Conservation (phyloP, 2,113 vertebrate genomes). For the Hyaena hyaena region DNA sequence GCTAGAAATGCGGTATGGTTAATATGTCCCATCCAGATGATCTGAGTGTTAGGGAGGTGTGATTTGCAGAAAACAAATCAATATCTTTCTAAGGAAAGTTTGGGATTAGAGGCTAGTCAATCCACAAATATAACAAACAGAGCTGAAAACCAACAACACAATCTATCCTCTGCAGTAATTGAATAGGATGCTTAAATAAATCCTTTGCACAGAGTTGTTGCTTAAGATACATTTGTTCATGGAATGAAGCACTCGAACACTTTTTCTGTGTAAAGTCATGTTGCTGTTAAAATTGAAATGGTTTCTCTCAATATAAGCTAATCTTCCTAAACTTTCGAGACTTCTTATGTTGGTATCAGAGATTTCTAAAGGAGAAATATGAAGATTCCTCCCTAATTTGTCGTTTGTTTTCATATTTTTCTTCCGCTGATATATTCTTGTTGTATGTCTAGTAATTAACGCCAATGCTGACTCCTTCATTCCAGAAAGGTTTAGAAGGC, state of each 20-base stretch:
- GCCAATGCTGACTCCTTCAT: background rate
- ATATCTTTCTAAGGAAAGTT: background rate
- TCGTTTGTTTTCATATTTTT: slow-evolving; percentile 9
- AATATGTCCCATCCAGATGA: background rate
- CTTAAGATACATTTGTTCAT: slow-evolving; percentile 30
- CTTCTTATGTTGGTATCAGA: background rate
- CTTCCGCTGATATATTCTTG: background rate
- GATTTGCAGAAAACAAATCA: background rate
- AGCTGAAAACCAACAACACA: background rate
- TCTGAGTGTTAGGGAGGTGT: background rate
- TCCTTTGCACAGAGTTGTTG: background rate
- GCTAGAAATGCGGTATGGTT: background rate
- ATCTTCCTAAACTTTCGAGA: background rate
- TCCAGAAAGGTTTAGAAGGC: background rate
- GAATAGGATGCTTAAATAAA: slow-evolving; percentile 25
- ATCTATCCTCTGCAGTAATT: background rate
- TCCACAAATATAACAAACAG: background rate
- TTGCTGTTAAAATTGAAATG: slow-evolving; percentile 17
- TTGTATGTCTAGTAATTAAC: background rate
- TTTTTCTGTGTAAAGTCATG: background rate
- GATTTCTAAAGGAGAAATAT: background rate
- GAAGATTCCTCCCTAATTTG: background rate
- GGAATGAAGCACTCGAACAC: background rate
- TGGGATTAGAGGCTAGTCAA: background rate
- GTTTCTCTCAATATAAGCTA: background rate